Evolutionary conservation across 2,113 vertebrate species (phyloP).

Genomic region (Pollachius pollachius): DNA sequence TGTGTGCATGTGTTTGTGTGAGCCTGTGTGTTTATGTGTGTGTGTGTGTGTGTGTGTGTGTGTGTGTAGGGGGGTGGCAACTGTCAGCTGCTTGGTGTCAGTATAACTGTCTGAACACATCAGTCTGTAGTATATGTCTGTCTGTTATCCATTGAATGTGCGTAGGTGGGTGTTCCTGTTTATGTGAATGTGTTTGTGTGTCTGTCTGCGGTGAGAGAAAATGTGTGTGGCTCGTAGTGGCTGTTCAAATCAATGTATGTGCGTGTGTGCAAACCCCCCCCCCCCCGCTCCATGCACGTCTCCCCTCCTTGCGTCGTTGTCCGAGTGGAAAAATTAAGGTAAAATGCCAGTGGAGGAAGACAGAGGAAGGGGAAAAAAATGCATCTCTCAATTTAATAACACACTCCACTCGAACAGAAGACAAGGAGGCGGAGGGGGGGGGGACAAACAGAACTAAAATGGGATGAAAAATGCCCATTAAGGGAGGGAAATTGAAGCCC

Average conservation of each 20-base stretch:
- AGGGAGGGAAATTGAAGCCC: conserved; percentile 77
- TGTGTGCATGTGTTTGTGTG: not conserved
- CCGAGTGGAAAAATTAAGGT: conserved; percentile 71
- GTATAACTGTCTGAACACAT: no score
- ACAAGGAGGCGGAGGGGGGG: conserved; percentile 20
- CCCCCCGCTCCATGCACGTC: no score
- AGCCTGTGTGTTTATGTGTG: conserved; percentile 35
- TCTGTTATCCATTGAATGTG: conserved; percentile 16
- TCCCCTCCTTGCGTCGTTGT: conserved; percentile 13
- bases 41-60: conserved; percentile 41
- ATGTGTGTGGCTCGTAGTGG: conserved; percentile 26
- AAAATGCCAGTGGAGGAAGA: conserved; percentile 56
- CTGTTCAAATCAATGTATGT: conserved; percentile 30
- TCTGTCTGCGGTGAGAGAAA: not conserved
- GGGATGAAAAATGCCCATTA: conserved; percentile 71
- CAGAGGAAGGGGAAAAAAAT: conserved; percentile 39
- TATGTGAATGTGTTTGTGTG: conserved; percentile 21
- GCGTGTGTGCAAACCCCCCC: not conserved
- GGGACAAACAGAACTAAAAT: conserved; percentile 34
- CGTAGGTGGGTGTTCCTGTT: conserved; percentile 27
- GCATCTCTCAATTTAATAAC: conserved; percentile 44
- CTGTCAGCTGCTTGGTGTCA: no score
- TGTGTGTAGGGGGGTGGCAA: not conserved
- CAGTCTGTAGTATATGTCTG: no score
- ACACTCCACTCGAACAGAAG: conserved; percentile 18